phyloP scores from a whole-genome alignment of 2,113 vertebrate genomes.

The Aldabrachelys gigantea region DNA sequence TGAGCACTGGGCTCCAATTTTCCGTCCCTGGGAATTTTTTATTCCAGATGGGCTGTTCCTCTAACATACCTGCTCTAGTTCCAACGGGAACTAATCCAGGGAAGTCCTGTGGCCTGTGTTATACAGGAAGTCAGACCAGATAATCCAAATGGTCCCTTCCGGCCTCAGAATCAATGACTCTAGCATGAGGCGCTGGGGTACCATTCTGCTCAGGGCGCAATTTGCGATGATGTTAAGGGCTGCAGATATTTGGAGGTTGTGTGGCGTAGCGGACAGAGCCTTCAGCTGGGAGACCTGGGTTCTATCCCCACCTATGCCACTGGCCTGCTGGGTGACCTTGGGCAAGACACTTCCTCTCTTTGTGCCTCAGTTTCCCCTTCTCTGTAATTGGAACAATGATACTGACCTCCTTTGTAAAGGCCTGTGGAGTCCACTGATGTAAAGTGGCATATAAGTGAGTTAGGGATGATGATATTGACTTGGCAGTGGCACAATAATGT shows the following conservation, averaged over 20 bases:
- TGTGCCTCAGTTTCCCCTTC: background rate
- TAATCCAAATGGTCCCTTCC: background rate
- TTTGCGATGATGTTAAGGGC: background rate
- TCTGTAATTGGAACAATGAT: background rate
- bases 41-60: no score
- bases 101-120: background rate
- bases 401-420: background rate
- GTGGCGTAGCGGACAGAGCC: background rate
- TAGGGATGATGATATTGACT: background rate
- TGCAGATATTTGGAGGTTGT: background rate
- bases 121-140: background rate
- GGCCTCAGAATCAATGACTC: background rate
- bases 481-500: background rate
- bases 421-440: background rate
- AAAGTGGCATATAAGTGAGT: background rate
- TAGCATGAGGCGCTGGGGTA: background rate
- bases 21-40: background rate
- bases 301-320: background rate
- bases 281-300: background rate
- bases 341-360: background rate
- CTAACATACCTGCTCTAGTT: background rate
- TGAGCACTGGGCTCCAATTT: background rate
- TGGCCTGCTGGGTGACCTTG: background rate
- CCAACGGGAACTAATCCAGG: background rate
- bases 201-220: background rate